A percentile compares a stretch with the other conserved stretches of the same genome.
Conservation (phyloP, 2,888 invertebrate species). For the Smittia sp. region DNA sequence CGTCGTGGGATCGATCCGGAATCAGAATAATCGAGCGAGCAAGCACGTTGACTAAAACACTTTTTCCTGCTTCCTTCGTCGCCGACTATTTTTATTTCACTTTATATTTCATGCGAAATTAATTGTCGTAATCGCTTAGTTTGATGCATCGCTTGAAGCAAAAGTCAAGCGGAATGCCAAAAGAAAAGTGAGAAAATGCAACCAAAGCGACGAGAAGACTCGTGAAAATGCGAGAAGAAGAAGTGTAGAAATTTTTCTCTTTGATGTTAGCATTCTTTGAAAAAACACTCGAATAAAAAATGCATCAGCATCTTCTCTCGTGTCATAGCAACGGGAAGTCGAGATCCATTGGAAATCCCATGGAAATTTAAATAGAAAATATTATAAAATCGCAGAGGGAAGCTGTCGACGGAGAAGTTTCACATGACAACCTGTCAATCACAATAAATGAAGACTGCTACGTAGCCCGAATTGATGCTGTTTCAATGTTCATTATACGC, state of each 20-base stretch:
- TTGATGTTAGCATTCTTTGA: constrained; percentile 5
- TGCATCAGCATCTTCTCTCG: neutral
- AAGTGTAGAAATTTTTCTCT: neutral
- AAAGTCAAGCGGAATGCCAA: neutral
- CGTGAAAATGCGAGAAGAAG: neutral
- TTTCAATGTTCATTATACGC: too few relatives aligned
- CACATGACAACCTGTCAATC: constrained; percentile 4
- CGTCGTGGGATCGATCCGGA: too few relatives aligned
- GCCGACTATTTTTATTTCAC: constrained; percentile 6
- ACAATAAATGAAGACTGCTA: neutral
- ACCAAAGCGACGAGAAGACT: neutral
- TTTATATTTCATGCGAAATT: constrained; percentile 2
- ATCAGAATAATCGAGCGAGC: too few relatives aligned
- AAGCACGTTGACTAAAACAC: too few relatives aligned
- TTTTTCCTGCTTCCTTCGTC: neutral
- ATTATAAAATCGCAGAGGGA: neutral
- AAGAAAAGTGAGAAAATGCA: neutral
- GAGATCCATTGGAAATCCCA: neutral
- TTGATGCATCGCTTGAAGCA: constrained; percentile 5
- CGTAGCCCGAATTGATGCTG: too few relatives aligned
- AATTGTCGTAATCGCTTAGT: neutral
- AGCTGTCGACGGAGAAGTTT: neutral
- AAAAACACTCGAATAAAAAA: neutral
- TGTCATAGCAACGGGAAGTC: neutral
- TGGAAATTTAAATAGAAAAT: constrained; percentile 3